Evolutionary conservation across 2,888 invertebrate species (phyloP), one percentile per base, ranked within the genome.

Genomic region (Ophion ventricosus): DNA sequence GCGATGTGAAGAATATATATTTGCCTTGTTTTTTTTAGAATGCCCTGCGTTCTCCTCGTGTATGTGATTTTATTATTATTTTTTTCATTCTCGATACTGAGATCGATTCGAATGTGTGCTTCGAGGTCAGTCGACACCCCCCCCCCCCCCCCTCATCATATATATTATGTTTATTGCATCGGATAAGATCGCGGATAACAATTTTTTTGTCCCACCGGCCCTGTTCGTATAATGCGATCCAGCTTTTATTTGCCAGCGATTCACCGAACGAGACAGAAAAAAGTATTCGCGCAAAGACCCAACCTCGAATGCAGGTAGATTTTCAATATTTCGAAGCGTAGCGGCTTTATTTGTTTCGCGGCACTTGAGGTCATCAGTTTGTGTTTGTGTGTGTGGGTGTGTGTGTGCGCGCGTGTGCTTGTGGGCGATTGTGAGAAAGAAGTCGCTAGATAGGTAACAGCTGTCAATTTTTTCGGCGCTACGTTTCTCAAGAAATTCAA

Each of bases 171-270:
- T 49, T 2, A 3, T 63, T 26, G 5, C 0, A 29, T 20, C n/a
- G 49, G 8, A 74, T 20, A 54, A 8, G 14, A 43, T n/a, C 40
- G 23, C 14, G 40, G 40, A 43, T 11, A n/a, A 35, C 11, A 7
- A 17, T 29, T 26, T 26, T 66, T 25, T 57, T 57, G 56, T 57
- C 14, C 20, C 23, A 17, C 56, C 35, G 56, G n/a, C 56, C 20
- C 1, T n/a, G n/a, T 10, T 29, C 4, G 64, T 40, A 76, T 40
- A 66, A 57, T n/a, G 17, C 29, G 17, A 76, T 54, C 40, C 57
- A 23, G 66, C 57, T 76, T 76, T 40, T 56, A 57, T 66, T 56
- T 14, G 25, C 17, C 26, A 25, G 43, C 5, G 23, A 7, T 1
- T 43, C 20, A 40, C 10, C 56, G 26, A 26, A 56, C 40, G 23